A percentile compares a stretch with the other conserved stretches of the same genome.
These are phyloP conservation scores for Chelonoidis abingdonii DNA, from an alignment of 2,113 vertebrate genomes.

Conservation along the genomic window DNA sequence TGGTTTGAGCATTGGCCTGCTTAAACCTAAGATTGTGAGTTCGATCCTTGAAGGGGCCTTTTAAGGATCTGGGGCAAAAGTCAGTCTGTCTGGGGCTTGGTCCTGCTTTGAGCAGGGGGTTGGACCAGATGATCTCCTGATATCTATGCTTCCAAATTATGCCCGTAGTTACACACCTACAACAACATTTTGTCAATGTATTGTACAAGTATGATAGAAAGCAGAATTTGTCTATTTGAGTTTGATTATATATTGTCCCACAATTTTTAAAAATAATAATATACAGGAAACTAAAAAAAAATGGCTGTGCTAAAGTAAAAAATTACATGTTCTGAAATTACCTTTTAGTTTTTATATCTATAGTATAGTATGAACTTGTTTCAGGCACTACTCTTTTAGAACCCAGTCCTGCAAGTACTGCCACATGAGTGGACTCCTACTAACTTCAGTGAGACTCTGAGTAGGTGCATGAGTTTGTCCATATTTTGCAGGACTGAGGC, in stretches of 20 bases:
- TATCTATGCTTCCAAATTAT: neutral
- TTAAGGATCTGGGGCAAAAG: too few relatives aligned
- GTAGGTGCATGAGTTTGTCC: neutral
- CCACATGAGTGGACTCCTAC: neutral
- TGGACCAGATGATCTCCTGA: too few relatives aligned
- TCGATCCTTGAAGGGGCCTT: too few relatives aligned
- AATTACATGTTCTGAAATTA: neutral
- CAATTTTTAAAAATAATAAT: neutral
- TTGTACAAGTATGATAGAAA: neutral
- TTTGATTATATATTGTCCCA: neutral
- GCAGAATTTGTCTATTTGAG: neutral
- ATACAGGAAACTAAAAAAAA: neutral
- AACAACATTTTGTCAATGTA: neutral
- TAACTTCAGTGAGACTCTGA: neutral
- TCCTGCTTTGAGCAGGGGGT: too few relatives aligned
- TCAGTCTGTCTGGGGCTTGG: too few relatives aligned
- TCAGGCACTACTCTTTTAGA: neutral
- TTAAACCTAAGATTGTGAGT: too few relatives aligned
- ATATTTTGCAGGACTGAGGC: neutral
- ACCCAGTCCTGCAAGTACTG: neutral
- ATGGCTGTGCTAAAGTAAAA: neutral
- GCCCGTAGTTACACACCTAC: neutral
- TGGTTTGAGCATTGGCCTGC: too few relatives aligned
- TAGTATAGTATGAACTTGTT: neutral
- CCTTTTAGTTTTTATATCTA: neutral